Base-by-base conservation (phyloP, 30 jellyfish, hydroid and myxozoan genomes). In the Hydractinia symbiolongicarpus region DNA sequence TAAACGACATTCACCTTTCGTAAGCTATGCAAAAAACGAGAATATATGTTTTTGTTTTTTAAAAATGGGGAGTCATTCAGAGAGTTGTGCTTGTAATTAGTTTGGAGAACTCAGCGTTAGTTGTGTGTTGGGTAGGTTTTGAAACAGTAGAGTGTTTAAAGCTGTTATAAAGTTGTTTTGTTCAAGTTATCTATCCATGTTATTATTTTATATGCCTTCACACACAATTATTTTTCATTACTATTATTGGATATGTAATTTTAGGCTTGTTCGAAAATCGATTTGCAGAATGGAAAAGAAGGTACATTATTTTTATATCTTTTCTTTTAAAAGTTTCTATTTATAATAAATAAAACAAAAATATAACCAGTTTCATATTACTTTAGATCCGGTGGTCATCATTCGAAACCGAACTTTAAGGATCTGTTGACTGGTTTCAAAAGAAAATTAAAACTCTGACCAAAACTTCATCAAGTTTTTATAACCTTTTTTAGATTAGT, bases 261-360 rank as follows among this genome's bases (percentile, higher is more conserved):
- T 64, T 19, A 50, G 80, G 80, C 51, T 71, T 71, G 54, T 71
- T 71, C 3, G 80, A 71, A 71, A 71, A 71, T 3, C 44, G 80
- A 20, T 71, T 19, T 15, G 66, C 40, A 6, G 74, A 64, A 71
- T 51, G 61, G 81, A 51, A 71, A 13, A 64, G 6, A 13, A 64
- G 19, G 74, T n/a, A 51, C 52, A n/a, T 6, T 64, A 51, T 6
- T n/a, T n/a, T 51, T 58, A 58, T 2, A 58, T 58, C 19, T 16
- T 58, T 0, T 58, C 1, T 11, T 11, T 16, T 58, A 3, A 58
- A 11, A 11, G 15, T 58, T 58, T 58, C 3, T 16, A 58, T 3
- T 13, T 11, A 58, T 11, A 16, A 16, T 58, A 13, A 58, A 58
- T 11, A 11, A 58, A 13, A 58, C 69, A 58, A 13, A 11, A 58